Base-by-base conservation (phyloP, 2,797 vertebrate species). In the Mycteria americana region DNA sequence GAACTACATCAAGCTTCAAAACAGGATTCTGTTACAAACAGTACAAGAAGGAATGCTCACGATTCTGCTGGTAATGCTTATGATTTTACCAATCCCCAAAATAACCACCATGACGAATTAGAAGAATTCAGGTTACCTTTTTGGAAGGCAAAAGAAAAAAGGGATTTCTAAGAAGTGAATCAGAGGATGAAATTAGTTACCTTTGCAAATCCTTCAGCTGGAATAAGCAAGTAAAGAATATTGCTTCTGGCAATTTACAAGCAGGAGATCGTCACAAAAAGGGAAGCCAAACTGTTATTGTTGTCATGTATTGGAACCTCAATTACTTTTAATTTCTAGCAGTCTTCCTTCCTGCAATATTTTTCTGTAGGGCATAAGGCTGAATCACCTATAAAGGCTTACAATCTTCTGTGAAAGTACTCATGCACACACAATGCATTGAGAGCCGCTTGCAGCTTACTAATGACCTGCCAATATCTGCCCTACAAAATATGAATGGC, bases 131-230 rank as follows among this genome's bases (percentile, higher is more conserved):
- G 53, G 74, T 95, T 92, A 77, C 8, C 9, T 69, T 89, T 95
- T 81, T 85, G 80, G 90, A 92, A 85, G 43, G 73, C 37, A 30
- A 72, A 27, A 83, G 35, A 86, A 46, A 93, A 89, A 92, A 63
- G 59, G 8, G 45, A 81, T 91, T 96, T 95, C 63, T 93, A 87
- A 95, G 50, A 84, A 91, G 76, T 75, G 84, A 97, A 95, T 86
- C 77, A 91, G 82, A 91, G 82, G 85, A 90, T 94, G 87, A 95
- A 96, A 95, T 97, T 94, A 93, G 81, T 89, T 97, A 96, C 88
- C 88, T 97, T 85, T 89, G 69, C 88, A 96, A 91, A 95, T 85
- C 84, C n/a, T 76, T 95, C 85, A 79, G 53, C 16, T 92, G 75
- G 77, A 95, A 81, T 86, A 95, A 92, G 63, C 6, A 37, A 93